Evolutionary conservation across 2,113 vertebrate genomes (phyloP), one percentile per base, ranked within the genome.

Genomic region (Pogonocichla stellata): DNA sequence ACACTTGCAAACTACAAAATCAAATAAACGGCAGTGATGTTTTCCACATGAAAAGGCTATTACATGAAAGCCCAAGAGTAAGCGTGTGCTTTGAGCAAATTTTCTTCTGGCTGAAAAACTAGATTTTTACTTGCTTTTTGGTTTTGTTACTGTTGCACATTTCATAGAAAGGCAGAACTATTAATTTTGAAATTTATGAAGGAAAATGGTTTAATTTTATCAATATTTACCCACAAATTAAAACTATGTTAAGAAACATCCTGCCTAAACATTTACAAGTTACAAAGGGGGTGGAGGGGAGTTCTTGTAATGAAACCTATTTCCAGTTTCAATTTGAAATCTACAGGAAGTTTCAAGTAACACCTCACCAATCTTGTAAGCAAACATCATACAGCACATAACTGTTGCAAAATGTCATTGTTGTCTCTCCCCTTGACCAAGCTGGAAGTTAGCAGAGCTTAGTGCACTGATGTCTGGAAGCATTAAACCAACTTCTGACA

Each of bases 311-410:
- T 12, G 9, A 86, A 93, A 81, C 20, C 12, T 48, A 64, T 34
- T 92, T 91, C 24, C 26, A 42, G 26, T 88, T 90, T 82, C 58
- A 51, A 8, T 8, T 60, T 48, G 51, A 90, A 77, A 67, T 28
- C 57, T 34, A 85, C 56, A 93, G 47, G 42, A 91, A 81, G 45
- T 81, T 78, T 88, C 48, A 91, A 60, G 19, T 73, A 53, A 81
- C 47, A 67, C 19, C 34, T 90, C 64, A 61, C 38, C 31, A 51
- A 31, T 65, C 62, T 73, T 78, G 17, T 43, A 77, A 48, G 14
- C 56, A 92, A 80, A 58, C 19, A 42, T 79, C 40, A 23, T 16
- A 54, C 19, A 79, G 38, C 13, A 62, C 7, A 1, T 20, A 64
- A 84, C 12, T 51, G n/a, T 38, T 8, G 26, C 57, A 67, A 85